These are phyloP conservation scores for Argyresthia albistria DNA, from an alignment of 2,888 invertebrate genomes.

Conservation along the genomic window DNA sequence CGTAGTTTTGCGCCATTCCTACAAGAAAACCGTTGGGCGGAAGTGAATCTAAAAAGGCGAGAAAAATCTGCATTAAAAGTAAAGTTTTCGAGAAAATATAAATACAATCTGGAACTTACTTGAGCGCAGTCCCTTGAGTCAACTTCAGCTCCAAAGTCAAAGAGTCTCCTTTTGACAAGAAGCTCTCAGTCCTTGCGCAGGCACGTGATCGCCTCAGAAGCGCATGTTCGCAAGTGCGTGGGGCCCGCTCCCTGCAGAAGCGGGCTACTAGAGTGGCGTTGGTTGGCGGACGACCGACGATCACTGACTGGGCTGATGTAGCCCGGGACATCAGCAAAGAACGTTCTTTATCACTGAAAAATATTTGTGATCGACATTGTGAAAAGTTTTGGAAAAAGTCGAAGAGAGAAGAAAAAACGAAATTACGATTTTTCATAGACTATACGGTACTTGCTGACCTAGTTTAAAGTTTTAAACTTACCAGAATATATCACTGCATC, in stretches of 20 bases:
- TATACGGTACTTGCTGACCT: too few species aligned
- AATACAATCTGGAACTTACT: conserved; percentile 61
- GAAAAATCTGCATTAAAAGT: too few species aligned
- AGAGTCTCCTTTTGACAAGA: conserved; percentile 85
- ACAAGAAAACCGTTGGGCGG: too few species aligned
- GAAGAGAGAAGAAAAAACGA: too few species aligned
- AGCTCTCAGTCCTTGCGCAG: conserved; percentile 86
- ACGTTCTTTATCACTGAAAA: conserved; percentile 59
- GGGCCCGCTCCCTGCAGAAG: conserved; percentile 86
- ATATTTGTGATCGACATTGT: too few species aligned
- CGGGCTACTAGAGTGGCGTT: conserved; percentile 86
- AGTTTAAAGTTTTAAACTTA: conserved; percentile 40
- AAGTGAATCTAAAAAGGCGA: too few species aligned
- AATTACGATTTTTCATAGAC: too few species aligned
- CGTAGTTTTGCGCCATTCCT: too few species aligned
- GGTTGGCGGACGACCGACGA: conserved; percentile 72
- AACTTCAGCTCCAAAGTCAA: conserved; percentile 85
- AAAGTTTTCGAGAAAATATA: too few species aligned
- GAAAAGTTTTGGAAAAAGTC: not conserved
- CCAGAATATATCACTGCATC: conserved; percentile 88
- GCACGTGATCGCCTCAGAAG: conserved; percentile 79
- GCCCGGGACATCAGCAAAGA: conserved; percentile 64
- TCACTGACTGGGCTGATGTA: conserved; percentile 59
- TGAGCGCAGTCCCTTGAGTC: conserved; percentile 87
- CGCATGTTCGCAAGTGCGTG: conserved; percentile 87